Conservation (phyloP, 2,113 vertebrate species). For the Pterophyllum scalare region DNA sequence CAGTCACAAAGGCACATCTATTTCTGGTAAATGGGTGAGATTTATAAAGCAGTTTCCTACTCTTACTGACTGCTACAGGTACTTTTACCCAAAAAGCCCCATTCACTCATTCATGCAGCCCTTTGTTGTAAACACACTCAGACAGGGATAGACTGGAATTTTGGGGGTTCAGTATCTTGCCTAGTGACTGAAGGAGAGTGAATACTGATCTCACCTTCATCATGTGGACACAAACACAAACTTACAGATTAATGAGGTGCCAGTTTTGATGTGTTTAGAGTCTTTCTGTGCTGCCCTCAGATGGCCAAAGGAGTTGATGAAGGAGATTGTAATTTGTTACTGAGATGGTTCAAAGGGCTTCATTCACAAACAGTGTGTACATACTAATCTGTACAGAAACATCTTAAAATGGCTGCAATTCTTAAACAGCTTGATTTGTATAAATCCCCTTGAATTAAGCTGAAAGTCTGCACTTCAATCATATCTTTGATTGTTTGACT, state of each 20-base stretch:
- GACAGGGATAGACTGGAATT: not conserved
- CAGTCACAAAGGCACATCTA: not conserved
- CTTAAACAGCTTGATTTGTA: too few relatives aligned
- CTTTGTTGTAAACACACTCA: not conserved
- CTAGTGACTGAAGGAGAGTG: fast-evolving
- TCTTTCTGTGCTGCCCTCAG: not conserved
- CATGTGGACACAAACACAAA: not conserved
- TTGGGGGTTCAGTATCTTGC: not conserved
- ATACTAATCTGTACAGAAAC: too few relatives aligned
- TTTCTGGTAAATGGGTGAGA: not conserved
- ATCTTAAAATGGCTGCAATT: too few relatives aligned
- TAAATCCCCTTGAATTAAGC: too few relatives aligned
- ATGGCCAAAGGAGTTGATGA: not conserved
- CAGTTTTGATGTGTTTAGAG: not conserved
- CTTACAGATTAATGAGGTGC: not conserved
- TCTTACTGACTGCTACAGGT: not conserved
- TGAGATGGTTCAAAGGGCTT: too few relatives aligned
- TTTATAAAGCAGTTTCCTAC: not conserved
- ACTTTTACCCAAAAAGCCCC: not conserved
- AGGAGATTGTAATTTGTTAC: too few relatives aligned
- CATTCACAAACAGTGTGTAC: too few relatives aligned
- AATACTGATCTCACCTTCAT: not conserved
- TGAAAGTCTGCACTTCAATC: too few relatives aligned
- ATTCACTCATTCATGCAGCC: not conserved
- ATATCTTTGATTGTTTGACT: too few relatives aligned